A percentile compares a stretch with the other conserved stretches of the same genome.
These are phyloP conservation scores for Strigamia maritima DNA, from an alignment of 2,888 invertebrate genomes.

Conservation along the genomic window DNA sequence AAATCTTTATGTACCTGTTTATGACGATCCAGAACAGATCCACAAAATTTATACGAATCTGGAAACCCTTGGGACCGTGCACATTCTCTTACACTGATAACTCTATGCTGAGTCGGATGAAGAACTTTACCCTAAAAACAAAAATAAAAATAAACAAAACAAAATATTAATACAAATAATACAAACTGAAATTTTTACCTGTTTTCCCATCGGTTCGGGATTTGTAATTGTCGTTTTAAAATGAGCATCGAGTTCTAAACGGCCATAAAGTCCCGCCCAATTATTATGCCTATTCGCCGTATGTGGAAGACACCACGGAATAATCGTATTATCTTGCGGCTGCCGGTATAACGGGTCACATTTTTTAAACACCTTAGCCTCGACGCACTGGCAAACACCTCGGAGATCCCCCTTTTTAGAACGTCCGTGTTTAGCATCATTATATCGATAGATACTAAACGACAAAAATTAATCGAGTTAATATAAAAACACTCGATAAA, in stretches of 20 bases:
- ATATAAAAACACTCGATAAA: not conserved
- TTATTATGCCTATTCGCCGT: slow-evolving; percentile 80
- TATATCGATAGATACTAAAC: slow-evolving; percentile 57
- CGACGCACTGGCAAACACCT: slow-evolving; percentile 75
- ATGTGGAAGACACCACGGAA: slow-evolving; percentile 85
- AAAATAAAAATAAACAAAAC: not conserved
- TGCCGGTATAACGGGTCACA: slow-evolving; percentile 67
- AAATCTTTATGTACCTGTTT: too few species aligned
- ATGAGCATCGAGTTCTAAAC: slow-evolving; percentile 78
- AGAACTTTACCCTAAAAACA: slow-evolving; percentile 64
- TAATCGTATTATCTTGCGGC: slow-evolving; percentile 71
- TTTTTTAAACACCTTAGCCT: slow-evolving; percentile 48
- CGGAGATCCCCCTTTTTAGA: slow-evolving; percentile 58
- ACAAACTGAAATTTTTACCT: slow-evolving; percentile 53
- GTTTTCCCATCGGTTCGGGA: slow-evolving; percentile 88
- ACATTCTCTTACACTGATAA: slow-evolving; percentile 82
- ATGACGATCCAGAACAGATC: slow-evolving; percentile 71
- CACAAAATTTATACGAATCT: slow-evolving; percentile 71
- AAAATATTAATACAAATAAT: too few species aligned
- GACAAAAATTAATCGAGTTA: not conserved
- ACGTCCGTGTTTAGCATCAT: slow-evolving; percentile 58
- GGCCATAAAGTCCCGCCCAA: slow-evolving; percentile 80
- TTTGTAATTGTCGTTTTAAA: slow-evolving; percentile 78
- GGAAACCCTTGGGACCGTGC: slow-evolving; percentile 82
- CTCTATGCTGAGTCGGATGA: slow-evolving; percentile 73